Conservation (phyloP, 2,113 vertebrate species). For the Ciconia stormi region DNA sequence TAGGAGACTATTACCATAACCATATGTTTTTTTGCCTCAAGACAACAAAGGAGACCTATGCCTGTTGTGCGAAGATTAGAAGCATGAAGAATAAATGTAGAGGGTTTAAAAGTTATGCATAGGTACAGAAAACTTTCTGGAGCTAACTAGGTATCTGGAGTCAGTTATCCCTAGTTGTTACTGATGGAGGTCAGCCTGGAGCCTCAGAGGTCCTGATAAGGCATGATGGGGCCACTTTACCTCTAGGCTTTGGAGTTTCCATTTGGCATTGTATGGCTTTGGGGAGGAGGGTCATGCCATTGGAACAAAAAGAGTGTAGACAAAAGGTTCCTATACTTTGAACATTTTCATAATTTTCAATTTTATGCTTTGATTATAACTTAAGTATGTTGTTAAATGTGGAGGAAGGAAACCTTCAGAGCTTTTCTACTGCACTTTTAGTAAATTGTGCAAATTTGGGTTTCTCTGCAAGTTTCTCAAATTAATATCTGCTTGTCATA, state of each 20-base stretch:
- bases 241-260: not conserved
- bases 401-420: not conserved
- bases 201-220: not conserved
- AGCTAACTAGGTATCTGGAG: not conserved
- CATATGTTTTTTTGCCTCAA: not conserved
- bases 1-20: not conserved
- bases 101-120: not conserved
- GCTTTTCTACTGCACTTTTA: not conserved
- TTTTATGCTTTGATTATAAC: not conserved
- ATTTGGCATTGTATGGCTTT: not conserved
- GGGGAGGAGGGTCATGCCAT: not conserved
- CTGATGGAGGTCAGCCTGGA: not conserved
- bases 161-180: not conserved
- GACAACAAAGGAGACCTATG: not conserved
- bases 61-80: not conserved
- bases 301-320: not conserved
- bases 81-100: not conserved
- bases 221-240: not conserved
- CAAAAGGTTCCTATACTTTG: not conserved
- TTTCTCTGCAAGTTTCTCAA: not conserved
- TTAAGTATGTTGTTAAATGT: not conserved
- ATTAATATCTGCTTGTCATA: not conserved
- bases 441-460: not conserved
- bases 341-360: not conserved
- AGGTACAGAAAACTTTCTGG: not conserved